These are phyloP conservation scores for Hydractinia echinata DNA, from an alignment of 30 jellyfish, hydroid and myxozoan species.

Conservation along the genomic window DNA sequence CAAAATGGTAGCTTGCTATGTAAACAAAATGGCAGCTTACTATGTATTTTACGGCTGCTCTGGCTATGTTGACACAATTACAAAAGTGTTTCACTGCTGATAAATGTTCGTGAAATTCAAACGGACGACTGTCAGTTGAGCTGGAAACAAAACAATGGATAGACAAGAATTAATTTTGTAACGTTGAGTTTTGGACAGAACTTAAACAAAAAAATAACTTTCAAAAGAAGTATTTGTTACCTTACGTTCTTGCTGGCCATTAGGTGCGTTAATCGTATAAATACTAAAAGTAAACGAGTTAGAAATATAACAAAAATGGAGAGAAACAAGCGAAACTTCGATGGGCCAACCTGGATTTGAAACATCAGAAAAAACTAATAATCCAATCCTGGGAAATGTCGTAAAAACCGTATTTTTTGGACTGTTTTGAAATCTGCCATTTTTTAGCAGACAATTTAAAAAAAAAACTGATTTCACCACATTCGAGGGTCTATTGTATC, in stretches of 20 bases:
- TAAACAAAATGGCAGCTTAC: conserved; percentile 25
- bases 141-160: conserved; percentile 14
- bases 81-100: conserved; percentile 30
- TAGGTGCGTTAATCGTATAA: conserved; percentile 55
- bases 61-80: conserved; percentile 50
- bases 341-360: not conserved
- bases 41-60: conserved; percentile 50
- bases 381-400: too few relatives aligned
- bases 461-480: too few relatives aligned
- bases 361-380: too few relatives aligned
- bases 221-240: not conserved
- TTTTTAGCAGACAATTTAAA: too few relatives aligned
- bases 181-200: not conserved
- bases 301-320: not conserved
- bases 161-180: not conserved
- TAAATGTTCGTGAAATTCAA: conserved; percentile 35
- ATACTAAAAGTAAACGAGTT: not conserved
- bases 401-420: too few relatives aligned
- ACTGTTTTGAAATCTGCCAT: too few relatives aligned
- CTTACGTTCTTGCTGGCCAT: conserved; percentile 53
- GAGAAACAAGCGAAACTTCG: not conserved
- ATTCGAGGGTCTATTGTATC: too few relatives aligned
- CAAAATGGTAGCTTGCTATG: not conserved
- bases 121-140: conserved; percentile 37
- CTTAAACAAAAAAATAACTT: not conserved